Evolutionary conservation across 2,797 vertebrate genomes (phyloP).

Genomic region (Poeciliopsis turneri): DNA sequence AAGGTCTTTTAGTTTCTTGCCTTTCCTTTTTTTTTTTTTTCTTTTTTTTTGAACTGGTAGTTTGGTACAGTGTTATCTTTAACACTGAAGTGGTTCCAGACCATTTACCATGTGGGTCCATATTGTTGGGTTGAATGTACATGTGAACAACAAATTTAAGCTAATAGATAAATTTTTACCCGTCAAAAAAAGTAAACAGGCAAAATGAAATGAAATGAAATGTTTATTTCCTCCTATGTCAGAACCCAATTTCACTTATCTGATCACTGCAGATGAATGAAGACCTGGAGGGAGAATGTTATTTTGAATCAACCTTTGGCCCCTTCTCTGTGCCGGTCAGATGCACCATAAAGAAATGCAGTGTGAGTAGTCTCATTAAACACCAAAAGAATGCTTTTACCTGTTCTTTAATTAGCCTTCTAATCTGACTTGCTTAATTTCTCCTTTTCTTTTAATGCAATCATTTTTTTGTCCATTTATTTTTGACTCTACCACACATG

Average conservation of each 20-base stretch:
- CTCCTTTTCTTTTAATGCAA: background rate
- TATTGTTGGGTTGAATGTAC: background rate
- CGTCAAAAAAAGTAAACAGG: background rate
- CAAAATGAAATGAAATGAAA: background rate
- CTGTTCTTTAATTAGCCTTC: background rate
- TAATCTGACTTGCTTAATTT: background rate
- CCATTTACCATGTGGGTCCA: background rate
- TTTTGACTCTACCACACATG: background rate
- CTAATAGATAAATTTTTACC: background rate
- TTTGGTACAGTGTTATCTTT: background rate
- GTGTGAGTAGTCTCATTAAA: slow-evolving; percentile 72
- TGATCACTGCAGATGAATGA: slow-evolving; percentile 82
- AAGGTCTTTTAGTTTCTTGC: background rate
- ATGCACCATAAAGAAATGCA: slow-evolving; percentile 89
- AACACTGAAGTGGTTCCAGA: background rate
- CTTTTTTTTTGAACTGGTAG: background rate
- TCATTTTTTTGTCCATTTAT: background rate
- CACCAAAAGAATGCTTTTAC: background rate
- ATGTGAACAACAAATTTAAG: background rate
- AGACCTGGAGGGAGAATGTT: slow-evolving; percentile 87
- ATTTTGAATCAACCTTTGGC: slow-evolving; percentile 85
- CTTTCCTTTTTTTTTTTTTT: background rate
- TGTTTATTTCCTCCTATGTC: background rate
- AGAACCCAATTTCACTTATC: slow-evolving; percentile 6
- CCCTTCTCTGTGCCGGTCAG: slow-evolving; percentile 86